Base-by-base conservation (phyloP, 1,140 invertebrate species). In the Charaxes varanes region DNA sequence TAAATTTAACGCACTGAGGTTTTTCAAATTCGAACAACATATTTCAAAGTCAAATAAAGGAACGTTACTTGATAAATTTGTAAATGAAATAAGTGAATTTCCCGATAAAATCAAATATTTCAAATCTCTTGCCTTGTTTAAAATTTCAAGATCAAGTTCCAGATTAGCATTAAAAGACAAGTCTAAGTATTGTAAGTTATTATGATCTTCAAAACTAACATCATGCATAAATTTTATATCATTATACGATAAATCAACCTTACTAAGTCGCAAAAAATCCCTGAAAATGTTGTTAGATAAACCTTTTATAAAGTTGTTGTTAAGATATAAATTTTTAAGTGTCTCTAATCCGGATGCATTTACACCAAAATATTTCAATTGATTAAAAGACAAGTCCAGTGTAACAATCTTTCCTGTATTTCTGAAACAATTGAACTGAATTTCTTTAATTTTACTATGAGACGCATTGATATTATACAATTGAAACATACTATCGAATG, bases 371-470 rank as follows among this genome's bases (percentile, higher is more conserved):
- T 6, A 8, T 37, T 23, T 51, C 2, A 71, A 22, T 44, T 47
- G 22, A 34, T 78, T 78, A 30, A 42, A 57, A 4, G 73, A 78
- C 18, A 74, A 37, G 57, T 78, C 73, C 4, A 78, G 41, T 2
- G 33, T 42, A 40, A 50, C 36, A 14, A 78, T 35, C 4, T 45
- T 33, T 4, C 47, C 50, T 2, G 60, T 64, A 22, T 62, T 38
- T 3, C 34, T 36, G 38, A 79, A 73, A 8, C 60, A 33, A 43
- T 71, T 64, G 30, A 53, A 69, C 44, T 62, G 32, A 4, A 79
- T 6, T 14, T 48, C 41, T 12, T 18, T 41, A 13, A 79, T 34
- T 10, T 41, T 52, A 32, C 65, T 56, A 14, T 54, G 33, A 4
- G 69, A 73, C 19, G 71, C 52, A 41, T 73, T 74, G 2, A 78